Percentiles rank a stretch among this genome's conserved stretches.
These are phyloP conservation scores for Tolypeutes matacus DNA, from an alignment of 2,797 vertebrate genomes.

Conservation along the genomic window DNA sequence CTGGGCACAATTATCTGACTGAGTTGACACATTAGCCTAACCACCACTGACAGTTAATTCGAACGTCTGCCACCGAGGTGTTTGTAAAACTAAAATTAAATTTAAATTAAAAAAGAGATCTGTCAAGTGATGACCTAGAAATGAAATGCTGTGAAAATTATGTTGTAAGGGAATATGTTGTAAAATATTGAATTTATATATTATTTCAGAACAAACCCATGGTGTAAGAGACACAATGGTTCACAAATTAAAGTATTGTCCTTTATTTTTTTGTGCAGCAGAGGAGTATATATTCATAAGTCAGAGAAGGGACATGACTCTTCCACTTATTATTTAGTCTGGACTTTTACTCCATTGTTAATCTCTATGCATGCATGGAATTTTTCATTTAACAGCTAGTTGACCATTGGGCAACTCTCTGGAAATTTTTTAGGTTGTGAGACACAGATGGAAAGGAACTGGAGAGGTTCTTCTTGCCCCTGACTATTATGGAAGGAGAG, in stretches of 20 bases:
- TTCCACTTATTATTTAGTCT: background rate
- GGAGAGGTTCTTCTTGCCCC: background rate
- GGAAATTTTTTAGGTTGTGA: constrained; percentile 3
- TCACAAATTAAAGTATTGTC: background rate
- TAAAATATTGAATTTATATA: background rate
- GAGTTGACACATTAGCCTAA: too few species aligned
- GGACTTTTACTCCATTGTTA: background rate
- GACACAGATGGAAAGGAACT: background rate
- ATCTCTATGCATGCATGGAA: background rate
- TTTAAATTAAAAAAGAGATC: background rate
- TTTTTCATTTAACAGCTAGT: constrained; percentile 29
- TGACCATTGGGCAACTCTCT: background rate
- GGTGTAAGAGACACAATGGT: background rate
- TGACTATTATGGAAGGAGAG: background rate
- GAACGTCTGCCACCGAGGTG: background rate
- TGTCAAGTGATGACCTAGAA: background rate
- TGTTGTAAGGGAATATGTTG: background rate
- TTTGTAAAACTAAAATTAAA: constrained; percentile 46
- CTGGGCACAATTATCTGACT: too few species aligned
- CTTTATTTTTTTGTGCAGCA: background rate
- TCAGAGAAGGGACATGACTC: background rate
- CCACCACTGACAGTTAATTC: background rate
- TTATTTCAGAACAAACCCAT: background rate
- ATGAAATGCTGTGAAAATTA: background rate
- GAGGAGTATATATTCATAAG: background rate